Conservation (phyloP, 2,113 vertebrate genomes). For the Elaphurus davidianus region DNA sequence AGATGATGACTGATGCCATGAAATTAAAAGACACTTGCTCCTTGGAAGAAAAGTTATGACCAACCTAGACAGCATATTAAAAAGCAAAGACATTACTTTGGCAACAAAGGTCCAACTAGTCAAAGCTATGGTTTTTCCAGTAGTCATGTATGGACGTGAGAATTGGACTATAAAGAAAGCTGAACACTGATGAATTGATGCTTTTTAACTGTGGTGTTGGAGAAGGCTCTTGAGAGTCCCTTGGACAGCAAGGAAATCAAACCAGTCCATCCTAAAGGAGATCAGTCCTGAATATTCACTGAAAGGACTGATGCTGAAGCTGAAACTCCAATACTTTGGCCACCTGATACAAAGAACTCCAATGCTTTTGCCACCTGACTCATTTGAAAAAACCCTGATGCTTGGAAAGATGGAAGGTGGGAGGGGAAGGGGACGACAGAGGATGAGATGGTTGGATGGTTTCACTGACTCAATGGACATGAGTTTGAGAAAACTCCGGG, state of each 20-base stretch:
- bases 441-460: not conserved
- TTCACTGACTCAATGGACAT: not conserved
- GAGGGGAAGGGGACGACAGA: not conserved
- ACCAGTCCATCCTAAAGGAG: not conserved
- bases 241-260: not conserved
- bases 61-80: not conserved
- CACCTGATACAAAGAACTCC: not conserved
- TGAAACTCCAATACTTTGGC: not conserved
- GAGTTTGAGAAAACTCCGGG: not conserved
- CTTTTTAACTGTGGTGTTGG: not conserved
- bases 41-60: not conserved
- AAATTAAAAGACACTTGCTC: not conserved
- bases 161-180: not conserved
- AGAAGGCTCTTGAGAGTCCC: not conserved
- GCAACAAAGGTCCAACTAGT: not conserved
- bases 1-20: not conserved
- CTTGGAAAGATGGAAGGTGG: not conserved
- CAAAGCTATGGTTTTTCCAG: not conserved
- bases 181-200: not conserved
- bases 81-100: not conserved
- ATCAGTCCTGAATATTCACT: not conserved
- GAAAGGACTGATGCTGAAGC: not conserved
- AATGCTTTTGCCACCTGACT: not conserved
- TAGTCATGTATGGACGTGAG: not conserved
- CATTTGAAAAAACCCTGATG: not conserved